Conservation (phyloP, 2,113 vertebrate species). For the Vulpes lagopus region DNA sequence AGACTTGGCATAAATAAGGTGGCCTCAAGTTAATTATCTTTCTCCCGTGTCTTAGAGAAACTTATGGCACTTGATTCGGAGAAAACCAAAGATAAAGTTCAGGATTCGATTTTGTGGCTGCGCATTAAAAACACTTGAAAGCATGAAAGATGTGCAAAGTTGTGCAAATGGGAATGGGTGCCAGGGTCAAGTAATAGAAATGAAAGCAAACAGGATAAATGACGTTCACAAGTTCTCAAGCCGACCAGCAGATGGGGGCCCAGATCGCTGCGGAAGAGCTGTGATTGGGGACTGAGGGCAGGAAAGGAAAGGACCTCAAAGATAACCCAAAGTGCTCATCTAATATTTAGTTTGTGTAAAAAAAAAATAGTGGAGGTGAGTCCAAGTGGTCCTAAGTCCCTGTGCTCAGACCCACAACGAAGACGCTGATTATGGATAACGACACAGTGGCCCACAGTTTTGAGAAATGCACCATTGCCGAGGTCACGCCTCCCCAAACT, state of each 20-base stretch:
- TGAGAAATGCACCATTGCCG: not conserved
- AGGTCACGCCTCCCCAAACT: not conserved
- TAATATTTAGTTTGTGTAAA: not conserved
- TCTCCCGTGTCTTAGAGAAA: slow-evolving; percentile 47
- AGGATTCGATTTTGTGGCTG: slow-evolving; percentile 25
- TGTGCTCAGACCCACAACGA: not conserved
- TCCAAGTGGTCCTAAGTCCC: not conserved
- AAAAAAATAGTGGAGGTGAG: not conserved
- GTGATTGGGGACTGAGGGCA: not conserved
- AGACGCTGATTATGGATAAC: not conserved
- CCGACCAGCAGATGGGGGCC: slow-evolving; percentile 50
- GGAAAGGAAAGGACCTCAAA: not conserved
- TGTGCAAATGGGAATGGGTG: not conserved
- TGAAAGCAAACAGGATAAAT: not conserved
- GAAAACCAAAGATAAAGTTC: not conserved
- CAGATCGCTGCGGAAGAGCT: not conserved
- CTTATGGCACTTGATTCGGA: not conserved
- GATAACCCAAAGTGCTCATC: not conserved
- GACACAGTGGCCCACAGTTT: not conserved
- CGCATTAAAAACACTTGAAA: slow-evolving; percentile 24
- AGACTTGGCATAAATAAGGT: not conserved
- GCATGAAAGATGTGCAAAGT: not conserved
- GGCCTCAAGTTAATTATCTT: slow-evolving; percentile 36
- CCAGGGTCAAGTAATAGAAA: not conserved
- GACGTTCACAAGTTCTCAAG: slow-evolving; percentile 34